These are phyloP conservation scores for Caenorhabditis sp. DNA, from an alignment of 2,888 invertebrate genomes.

Conservation along the genomic window DNA sequence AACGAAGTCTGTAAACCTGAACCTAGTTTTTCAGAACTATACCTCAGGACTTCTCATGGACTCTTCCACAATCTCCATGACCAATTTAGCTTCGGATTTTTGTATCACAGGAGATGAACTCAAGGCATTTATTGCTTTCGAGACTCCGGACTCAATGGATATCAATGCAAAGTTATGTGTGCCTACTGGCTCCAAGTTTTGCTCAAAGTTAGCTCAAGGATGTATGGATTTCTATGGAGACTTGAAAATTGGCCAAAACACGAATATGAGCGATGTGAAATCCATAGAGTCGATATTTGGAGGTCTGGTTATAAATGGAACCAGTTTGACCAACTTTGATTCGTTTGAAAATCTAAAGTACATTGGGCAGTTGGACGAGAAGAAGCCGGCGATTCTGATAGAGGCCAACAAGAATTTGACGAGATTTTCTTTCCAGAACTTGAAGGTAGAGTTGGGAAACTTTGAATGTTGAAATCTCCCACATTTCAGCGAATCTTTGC, in stretches of 20 bases:
- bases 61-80: not conserved
- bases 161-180: not conserved
- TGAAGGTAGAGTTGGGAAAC: constrained; percentile 30
- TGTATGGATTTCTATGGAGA: constrained; percentile 29
- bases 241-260: constrained; percentile 16
- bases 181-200: not conserved
- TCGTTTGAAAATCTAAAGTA: constrained; percentile 16
- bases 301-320: constrained; percentile 1
- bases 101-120: constrained; percentile 25
- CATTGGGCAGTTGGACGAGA: not conserved
- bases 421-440: constrained; percentile 21
- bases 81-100: constrained; percentile 7
- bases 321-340: constrained; percentile 5
- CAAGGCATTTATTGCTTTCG: not conserved
- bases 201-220: not conserved
- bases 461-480: too few relatives aligned
- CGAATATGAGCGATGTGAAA: constrained; percentile 20
- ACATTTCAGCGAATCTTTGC: not conserved
- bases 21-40: not conserved
- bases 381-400: constrained; percentile 15
- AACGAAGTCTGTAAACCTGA: not conserved
- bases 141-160: not conserved
- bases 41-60: not conserved
- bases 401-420: not conserved
- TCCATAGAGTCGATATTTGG: constrained; percentile 22